Evolutionary conservation across 2,113 vertebrate genomes (phyloP), one percentile per base, ranked within the genome.

Genomic region (Deroptyus accipitrinus): DNA sequence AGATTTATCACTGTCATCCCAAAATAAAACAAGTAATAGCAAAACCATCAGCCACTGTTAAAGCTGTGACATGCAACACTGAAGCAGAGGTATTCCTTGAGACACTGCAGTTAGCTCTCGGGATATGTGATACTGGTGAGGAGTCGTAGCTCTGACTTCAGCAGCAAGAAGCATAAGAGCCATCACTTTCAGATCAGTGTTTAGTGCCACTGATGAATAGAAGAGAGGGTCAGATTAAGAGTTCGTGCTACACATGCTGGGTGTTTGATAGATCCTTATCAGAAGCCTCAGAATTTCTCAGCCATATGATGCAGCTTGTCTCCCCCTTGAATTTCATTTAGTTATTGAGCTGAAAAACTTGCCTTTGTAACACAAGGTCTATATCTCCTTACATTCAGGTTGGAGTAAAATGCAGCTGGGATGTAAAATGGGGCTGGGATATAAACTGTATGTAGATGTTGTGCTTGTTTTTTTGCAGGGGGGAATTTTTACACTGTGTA

Each of bases 21-120:
- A 88, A 94, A 96, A 96, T 97, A 96, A 96, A 94, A 86, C 52
- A 92, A 86, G 86, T 86, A 95, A 92, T 90, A 94, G 73, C 48
- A 79, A 92, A 94, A 41, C 66, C 86, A 93, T 95, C 95, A 96
- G 44, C 48, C 44, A 39, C 44, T 44, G 52, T 69, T 94, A 37
- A 76, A 72, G 11, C 15, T 0, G 1, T 79, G 90, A 66, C 24
- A 46, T 33, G 30, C 24, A 77, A 63, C 24, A 35, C 74, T 92
- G 73, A 44, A 83, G 63, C 48, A 61, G 39, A 88, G 39, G 24
- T 72, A 66, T 64, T 95, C 61, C 62, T 78, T 84, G 39, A 81
- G 42, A 73, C 27, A 74, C 24, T 1, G 2, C 19, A 54, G 39
- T 68, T 74, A 83, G 59, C 20, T 74, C 68, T 74, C 75, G 74